Percentiles rank a stretch among this genome's conserved stretches.
phyloP scores from a whole-genome alignment of 2,797 vertebrate genomes.

The Oreortyx pictus region DNA sequence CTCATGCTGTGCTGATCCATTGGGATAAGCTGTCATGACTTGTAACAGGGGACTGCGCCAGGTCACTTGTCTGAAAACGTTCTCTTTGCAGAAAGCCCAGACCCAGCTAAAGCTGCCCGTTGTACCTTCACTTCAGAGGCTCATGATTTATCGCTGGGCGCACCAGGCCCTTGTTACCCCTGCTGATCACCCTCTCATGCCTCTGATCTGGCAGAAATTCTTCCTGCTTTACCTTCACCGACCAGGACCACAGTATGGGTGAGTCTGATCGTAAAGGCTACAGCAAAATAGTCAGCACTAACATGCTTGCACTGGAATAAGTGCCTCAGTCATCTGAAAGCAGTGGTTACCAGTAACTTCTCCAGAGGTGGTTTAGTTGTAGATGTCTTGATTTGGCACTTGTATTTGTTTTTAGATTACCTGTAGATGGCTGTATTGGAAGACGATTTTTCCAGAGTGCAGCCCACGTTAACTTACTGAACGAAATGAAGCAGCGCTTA shows the following conservation, averaged over 20 bases:
- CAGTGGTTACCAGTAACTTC: neutral
- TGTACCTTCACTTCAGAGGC: constrained; percentile 90
- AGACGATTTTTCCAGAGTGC: constrained; percentile 90
- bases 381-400: neutral
- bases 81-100: constrained; percentile 90
- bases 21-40: neutral
- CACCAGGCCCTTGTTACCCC: constrained; percentile 92
- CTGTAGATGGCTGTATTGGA: constrained; percentile 92
- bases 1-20: neutral
- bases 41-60: neutral
- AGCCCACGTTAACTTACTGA: constrained; percentile 83
- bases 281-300: neutral
- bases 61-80: neutral
- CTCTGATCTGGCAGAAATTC: constrained; percentile 97
- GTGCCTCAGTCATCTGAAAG: neutral
- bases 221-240: constrained; percentile 94
- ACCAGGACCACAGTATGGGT: constrained; percentile 96
- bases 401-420: constrained; percentile 79
- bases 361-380: neutral
- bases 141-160: constrained; percentile 98
- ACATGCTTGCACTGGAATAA: neutral
- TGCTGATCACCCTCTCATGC: constrained; percentile 92
- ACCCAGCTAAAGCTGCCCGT: constrained; percentile 92
- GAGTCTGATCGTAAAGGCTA: neutral
- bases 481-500: constrained; percentile 89